phyloP scores from a whole-genome alignment of 2,888 invertebrate species.

The Drosophila algonquin region DNA sequence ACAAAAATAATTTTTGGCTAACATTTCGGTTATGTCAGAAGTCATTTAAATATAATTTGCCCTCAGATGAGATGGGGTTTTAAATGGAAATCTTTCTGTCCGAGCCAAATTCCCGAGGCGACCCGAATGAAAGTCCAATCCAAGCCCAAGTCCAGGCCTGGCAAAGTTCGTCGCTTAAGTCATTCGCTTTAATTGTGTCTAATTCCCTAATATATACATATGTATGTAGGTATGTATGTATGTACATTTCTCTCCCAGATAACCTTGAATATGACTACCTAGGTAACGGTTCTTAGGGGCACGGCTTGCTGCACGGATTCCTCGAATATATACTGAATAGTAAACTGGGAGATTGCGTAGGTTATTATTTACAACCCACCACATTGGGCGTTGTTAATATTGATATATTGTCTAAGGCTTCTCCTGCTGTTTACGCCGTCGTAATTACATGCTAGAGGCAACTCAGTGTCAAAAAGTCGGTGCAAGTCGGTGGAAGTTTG shows the following conservation, averaged over 20 bases:
- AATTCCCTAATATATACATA: neutral
- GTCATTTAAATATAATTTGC: conserved; percentile 57
- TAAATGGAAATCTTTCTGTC: conserved; percentile 10
- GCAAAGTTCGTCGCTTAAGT: conserved; percentile 68
- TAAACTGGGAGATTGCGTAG: no score
- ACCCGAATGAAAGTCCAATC: conserved; percentile 40
- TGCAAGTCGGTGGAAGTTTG: no score
- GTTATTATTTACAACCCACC: no score
- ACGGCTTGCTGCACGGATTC: no score
- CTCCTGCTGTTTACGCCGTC: no score
- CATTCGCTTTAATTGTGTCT: conserved; percentile 53
- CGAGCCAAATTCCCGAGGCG: conserved; percentile 16
- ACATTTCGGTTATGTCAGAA: conserved; percentile 53
- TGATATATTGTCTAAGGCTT: no score
- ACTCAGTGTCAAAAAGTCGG: no score
- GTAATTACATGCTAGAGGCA: no score
- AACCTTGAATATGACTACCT: neutral
- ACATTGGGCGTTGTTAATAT: no score
- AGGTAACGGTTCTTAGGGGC: no score
- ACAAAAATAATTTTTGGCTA: conserved; percentile 21
- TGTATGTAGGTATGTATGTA: no score
- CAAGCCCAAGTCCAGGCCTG: conserved; percentile 27
- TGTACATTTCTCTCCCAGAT: conserved; percentile 1
- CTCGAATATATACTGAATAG: no score
- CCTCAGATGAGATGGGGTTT: conserved; percentile 42